Conservation (phyloP, 2,888 invertebrate genomes). For the Dioctria rufipes region DNA sequence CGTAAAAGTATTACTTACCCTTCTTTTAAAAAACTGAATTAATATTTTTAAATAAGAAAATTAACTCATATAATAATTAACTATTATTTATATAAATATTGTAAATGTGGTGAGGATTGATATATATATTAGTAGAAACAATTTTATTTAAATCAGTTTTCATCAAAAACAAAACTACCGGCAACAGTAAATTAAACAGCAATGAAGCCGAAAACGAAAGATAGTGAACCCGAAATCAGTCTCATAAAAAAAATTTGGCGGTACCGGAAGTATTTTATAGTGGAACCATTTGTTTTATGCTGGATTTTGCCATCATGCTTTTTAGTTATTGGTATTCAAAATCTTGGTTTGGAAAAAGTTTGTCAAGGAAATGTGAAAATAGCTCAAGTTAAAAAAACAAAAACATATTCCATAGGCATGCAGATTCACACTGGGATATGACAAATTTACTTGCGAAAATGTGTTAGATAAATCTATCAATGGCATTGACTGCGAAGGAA, state of each 20-base stretch:
- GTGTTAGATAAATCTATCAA: slow-evolving; percentile 67
- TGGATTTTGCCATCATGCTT: slow-evolving; percentile 60
- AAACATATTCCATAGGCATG: slow-evolving; percentile 63
- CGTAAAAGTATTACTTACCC: no score
- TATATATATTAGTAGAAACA: no score
- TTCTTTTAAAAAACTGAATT: no score
- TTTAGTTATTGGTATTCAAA: slow-evolving; percentile 66
- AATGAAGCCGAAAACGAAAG: slow-evolving; percentile 58
- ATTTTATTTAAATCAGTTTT: no score
- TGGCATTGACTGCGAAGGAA: slow-evolving; percentile 67
- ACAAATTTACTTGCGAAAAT: slow-evolving; percentile 65
- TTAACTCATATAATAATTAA: no score
- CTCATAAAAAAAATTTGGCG: slow-evolving; percentile 67
- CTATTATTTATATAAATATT: no score
- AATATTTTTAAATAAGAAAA: no score
- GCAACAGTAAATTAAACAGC: no score
- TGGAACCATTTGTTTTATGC: slow-evolving; percentile 69
- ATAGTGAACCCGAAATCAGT: slow-evolving; percentile 59
- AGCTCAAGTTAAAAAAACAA: neutral
- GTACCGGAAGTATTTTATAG: slow-evolving; percentile 67
- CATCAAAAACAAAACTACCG: no score
- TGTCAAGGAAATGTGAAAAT: neutral
- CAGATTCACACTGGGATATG: slow-evolving; percentile 68
- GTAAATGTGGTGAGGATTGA: no score
- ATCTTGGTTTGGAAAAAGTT: slow-evolving; percentile 68